Evolutionary conservation across 2,888 invertebrate genomes (phyloP).

Genomic region (Trichacis sp.): DNA sequence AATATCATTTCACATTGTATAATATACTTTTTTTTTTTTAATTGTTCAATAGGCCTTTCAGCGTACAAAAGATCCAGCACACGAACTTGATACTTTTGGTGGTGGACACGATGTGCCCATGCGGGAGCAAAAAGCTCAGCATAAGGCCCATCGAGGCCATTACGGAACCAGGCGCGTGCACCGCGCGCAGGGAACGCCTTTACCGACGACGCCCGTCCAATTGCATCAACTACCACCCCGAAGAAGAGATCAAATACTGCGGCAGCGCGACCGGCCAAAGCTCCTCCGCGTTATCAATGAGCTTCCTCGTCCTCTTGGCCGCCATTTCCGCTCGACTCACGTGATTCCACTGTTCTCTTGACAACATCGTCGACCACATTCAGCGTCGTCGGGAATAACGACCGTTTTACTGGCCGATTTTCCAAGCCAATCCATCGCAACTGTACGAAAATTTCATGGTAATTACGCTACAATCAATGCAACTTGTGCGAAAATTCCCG

Average conservation of each 20-base stretch:
- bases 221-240: slow-evolving; percentile 91
- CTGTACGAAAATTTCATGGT: no score
- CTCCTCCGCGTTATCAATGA: neutral
- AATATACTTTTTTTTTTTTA: no score
- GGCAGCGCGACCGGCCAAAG: slow-evolving; percentile 46
- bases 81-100: slow-evolving; percentile 90
- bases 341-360: slow-evolving; percentile 43
- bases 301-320: slow-evolving; percentile 28
- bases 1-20: no score
- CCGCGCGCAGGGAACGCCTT: slow-evolving; percentile 72
- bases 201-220: slow-evolving; percentile 81
- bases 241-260: slow-evolving; percentile 73
- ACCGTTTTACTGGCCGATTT: neutral
- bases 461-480: no score
- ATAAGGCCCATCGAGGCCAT: slow-evolving; percentile 76
- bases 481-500: no score
- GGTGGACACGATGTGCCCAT: slow-evolving; percentile 89
- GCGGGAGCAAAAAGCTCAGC: slow-evolving; percentile 87
- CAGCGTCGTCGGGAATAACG: slow-evolving; percentile 6
- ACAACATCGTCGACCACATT: slow-evolving; percentile 26
- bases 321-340: slow-evolving; percentile 45
- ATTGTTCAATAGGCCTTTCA: slow-evolving; percentile 79
- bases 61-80: slow-evolving; percentile 91
- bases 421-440: no score
- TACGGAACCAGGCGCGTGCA: slow-evolving; percentile 63